phyloP scores from a whole-genome alignment of 1,140 invertebrate genomes.

The Pantala flavescens region DNA sequence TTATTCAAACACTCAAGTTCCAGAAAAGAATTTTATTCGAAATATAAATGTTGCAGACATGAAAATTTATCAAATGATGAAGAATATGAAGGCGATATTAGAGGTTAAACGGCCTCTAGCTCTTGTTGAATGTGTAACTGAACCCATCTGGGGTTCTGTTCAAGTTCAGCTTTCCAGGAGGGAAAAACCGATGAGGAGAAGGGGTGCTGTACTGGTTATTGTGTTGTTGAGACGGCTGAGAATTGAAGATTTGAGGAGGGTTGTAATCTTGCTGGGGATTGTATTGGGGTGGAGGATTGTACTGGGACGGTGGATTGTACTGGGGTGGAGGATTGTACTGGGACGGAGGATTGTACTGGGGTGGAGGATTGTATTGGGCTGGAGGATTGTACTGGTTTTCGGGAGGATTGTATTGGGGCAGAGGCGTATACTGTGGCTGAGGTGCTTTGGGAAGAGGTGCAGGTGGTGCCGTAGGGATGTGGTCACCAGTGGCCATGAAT shows the following conservation, averaged over 20 bases:
- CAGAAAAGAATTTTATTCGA: too few species aligned
- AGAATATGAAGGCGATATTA: too few species aligned
- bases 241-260: constrained; percentile 28
- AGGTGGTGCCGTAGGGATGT: constrained; percentile 57
- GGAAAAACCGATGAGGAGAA: constrained; percentile 59
- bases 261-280: neutral
- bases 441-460: constrained; percentile 42
- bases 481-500: constrained; percentile 64
- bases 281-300: constrained; percentile 36
- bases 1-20: too few species aligned
- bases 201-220: constrained; percentile 37
- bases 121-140: constrained; percentile 67
- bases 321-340: constrained; percentile 34
- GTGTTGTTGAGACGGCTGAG: constrained; percentile 18
- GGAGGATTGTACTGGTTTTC: neutral
- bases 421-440: constrained; percentile 32
- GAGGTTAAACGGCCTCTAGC: neutral
- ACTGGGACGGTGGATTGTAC: constrained; percentile 31
- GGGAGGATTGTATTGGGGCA: constrained; percentile 36
- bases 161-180: constrained; percentile 68
- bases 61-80: too few species aligned
- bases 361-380: neutral
- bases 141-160: constrained; percentile 76
- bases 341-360: constrained; percentile 29
- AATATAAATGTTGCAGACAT: too few species aligned